These are phyloP conservation scores for Amphiduros pacificus DNA, from an alignment of 2,888 invertebrate genomes.

Conservation along the genomic window DNA sequence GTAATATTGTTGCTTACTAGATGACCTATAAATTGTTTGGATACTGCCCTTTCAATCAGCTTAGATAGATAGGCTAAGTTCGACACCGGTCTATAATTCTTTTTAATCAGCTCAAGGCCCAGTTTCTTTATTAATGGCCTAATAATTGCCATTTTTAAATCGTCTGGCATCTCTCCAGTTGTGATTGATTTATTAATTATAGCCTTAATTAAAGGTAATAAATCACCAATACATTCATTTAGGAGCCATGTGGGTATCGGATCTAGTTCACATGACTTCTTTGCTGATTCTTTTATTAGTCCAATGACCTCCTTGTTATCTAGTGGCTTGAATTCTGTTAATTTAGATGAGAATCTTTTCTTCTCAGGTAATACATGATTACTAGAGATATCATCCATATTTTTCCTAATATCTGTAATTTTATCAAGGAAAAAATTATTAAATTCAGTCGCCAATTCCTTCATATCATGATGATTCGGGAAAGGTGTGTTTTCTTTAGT, in stretches of 20 bases:
- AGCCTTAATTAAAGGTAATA: neutral
- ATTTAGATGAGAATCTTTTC: neutral
- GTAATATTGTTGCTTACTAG: neutral
- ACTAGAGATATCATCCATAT: neutral
- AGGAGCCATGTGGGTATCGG: neutral
- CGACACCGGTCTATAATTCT: conserved; percentile 3
- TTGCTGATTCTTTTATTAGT: neutral
- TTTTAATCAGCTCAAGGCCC: neutral
- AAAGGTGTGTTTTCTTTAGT: neutral
- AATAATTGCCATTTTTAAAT: neutral
- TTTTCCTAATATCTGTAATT: neutral
- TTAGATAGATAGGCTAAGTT: neutral
- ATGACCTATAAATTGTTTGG: neutral
- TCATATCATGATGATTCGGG: neutral
- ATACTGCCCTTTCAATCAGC: neutral
- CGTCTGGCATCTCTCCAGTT: neutral
- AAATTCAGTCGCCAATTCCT: neutral
- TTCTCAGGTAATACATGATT: neutral
- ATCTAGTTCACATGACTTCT: neutral
- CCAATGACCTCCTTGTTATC: neutral
- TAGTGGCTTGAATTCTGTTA: neutral
- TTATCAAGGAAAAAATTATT: neutral
- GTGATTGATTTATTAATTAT: neutral
- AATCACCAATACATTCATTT: neutral
- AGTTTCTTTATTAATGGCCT: neutral